These are phyloP conservation scores for Pollenia labialis DNA, from an alignment of 2,888 invertebrate genomes.

Conservation along the genomic window DNA sequence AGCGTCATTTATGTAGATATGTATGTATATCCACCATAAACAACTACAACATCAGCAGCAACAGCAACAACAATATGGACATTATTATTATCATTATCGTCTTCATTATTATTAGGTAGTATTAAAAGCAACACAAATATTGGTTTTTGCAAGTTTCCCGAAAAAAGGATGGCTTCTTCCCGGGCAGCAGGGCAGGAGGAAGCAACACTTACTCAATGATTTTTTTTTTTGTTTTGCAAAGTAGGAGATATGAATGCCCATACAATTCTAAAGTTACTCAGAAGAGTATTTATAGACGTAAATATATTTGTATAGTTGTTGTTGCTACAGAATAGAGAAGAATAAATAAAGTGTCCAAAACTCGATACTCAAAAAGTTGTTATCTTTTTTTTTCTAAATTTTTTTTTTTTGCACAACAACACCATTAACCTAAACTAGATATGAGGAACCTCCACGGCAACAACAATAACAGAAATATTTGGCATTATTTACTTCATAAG, in stretches of 20 bases:
- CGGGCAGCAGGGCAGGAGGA: not conserved
- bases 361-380: slow-evolving; percentile 48
- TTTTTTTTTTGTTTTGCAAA: slow-evolving; percentile 37
- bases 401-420: not conserved
- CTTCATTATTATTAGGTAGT: slow-evolving; percentile 29
- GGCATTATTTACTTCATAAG: not conserved
- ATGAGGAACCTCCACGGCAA: not conserved
- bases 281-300: slow-evolving; percentile 42
- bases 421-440: not conserved
- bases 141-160: slow-evolving; percentile 40
- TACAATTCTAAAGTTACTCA: slow-evolving; percentile 58
- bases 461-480: not conserved
- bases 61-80: slow-evolving; percentile 12
- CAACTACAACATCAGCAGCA: not conserved
- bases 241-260: slow-evolving; percentile 14
- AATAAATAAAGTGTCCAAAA: slow-evolving; percentile 27
- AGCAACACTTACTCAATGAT: slow-evolving; percentile 44
- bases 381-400: not conserved
- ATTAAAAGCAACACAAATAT: slow-evolving; percentile 56
- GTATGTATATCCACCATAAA: slow-evolving; percentile 25
- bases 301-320: slow-evolving; percentile 24
- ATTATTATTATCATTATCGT: slow-evolving; percentile 10
- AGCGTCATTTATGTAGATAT: slow-evolving; percentile 45
- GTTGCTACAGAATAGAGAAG: slow-evolving; percentile 16
- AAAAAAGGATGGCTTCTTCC: not conserved